Evolutionary conservation across 2,888 invertebrate genomes (phyloP).

Genomic region (Acutogordius australiensis): DNA sequence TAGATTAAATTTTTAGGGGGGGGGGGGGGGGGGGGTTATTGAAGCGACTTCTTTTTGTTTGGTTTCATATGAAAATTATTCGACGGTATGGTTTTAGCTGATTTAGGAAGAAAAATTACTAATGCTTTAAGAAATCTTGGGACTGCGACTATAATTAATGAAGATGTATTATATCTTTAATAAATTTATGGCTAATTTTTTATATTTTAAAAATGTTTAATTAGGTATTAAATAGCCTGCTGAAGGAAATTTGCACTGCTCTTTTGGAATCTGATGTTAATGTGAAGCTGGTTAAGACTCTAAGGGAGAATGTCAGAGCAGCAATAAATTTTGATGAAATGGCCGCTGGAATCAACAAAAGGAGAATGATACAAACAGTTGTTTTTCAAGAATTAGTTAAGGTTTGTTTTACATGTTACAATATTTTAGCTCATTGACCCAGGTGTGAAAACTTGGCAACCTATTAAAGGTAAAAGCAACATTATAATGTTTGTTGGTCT

Average conservation of each 20-base stretch:
- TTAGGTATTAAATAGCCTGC: slow-evolving; percentile 84
- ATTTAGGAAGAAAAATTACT: slow-evolving; percentile 94
- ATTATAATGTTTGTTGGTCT: slow-evolving; percentile 97
- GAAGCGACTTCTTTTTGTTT: no score
- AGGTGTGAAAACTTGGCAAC: slow-evolving; percentile 78
- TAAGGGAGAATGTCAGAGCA: slow-evolving; percentile 76
- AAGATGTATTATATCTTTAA: slow-evolving; percentile 41
- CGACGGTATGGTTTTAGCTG: slow-evolving; percentile 99
- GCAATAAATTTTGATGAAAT: slow-evolving; percentile 98
- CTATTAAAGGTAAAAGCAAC: slow-evolving; percentile 70
- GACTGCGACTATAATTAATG: slow-evolving; percentile 89
- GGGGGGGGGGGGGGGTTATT: no score
- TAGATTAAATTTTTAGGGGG: no score
- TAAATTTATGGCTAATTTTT: no score
- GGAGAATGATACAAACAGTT: slow-evolving; percentile 83
- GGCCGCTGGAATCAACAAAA: slow-evolving; percentile 78
- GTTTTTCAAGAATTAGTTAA: slow-evolving; percentile 92
- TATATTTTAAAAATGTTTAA: slow-evolving; percentile 15
- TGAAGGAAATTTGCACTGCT: slow-evolving; percentile 90
- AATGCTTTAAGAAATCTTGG: slow-evolving; percentile 82
- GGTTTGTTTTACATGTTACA: slow-evolving; percentile 27
- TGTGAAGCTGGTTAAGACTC: slow-evolving; percentile 65
- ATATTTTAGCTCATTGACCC: slow-evolving; percentile 55
- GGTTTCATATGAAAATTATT: no score
- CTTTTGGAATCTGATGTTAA: slow-evolving; percentile 82